Percentiles rank a stretch among this genome's conserved stretches.
Conservation (phyloP, 2,113 vertebrate species). For the Chaetops frenatus region DNA sequence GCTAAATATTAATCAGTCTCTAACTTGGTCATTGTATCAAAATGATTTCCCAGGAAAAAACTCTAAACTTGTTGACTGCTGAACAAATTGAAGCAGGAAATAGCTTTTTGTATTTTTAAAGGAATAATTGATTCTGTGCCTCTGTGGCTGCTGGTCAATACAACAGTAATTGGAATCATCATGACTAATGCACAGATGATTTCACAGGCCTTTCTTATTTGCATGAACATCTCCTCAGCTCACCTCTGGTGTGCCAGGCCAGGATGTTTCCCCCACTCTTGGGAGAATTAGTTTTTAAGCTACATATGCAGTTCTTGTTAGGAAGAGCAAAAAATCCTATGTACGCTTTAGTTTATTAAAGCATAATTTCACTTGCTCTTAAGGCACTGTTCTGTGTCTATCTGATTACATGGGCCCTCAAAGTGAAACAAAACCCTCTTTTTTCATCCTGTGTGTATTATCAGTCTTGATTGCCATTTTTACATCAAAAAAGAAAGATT, state of each 20-base stretch:
- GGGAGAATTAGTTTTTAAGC: not conserved
- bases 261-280: not conserved
- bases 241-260: not conserved
- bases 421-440: fast-evolving
- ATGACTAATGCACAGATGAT: not conserved
- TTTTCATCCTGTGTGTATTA: not conserved
- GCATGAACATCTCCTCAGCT: not conserved
- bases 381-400: not conserved
- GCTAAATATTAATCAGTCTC: not conserved
- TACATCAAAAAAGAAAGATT: not conserved
- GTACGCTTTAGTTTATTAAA: not conserved
- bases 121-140: conserved; percentile 8
- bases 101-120: conserved; percentile 19
- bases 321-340: not conserved
- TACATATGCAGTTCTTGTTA: not conserved
- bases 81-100: conserved; percentile 27
- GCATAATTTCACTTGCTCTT: not conserved
- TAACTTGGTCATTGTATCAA: not conserved
- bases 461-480: not conserved
- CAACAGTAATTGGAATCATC: not conserved
- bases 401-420: not conserved
- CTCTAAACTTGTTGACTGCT: not conserved
- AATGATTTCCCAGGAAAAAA: not conserved
- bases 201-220: not conserved
- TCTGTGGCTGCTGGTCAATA: not conserved